Percentiles rank a stretch among this genome's conserved stretches.
phyloP scores from a whole-genome alignment of 2,888 invertebrate genomes.

The Cantharis rustica region DNA sequence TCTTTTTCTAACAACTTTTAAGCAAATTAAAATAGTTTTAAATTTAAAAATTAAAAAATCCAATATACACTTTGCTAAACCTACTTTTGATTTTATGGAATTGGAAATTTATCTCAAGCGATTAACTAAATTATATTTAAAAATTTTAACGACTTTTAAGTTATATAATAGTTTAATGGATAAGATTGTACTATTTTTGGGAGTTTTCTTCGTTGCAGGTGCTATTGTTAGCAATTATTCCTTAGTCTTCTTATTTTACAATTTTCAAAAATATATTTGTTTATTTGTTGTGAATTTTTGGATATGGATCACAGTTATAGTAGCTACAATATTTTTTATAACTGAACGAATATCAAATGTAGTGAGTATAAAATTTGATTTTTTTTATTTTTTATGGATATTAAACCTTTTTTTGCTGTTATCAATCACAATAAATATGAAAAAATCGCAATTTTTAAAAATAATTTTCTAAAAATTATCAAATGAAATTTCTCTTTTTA shows the following conservation, averaged over 20 bases:
- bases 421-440: too few species aligned
- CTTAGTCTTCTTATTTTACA: not conserved
- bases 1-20: not conserved
- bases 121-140: not conserved
- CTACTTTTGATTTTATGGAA: too few species aligned
- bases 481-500: too few species aligned
- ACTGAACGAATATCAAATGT: not conserved
- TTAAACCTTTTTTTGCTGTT: too few species aligned
- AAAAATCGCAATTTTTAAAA: too few species aligned
- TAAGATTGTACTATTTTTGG: not conserved
- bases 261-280: not conserved
- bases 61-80: too few species aligned
- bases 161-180: not conserved
- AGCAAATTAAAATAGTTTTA: not conserved
- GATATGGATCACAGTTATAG: not conserved
- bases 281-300: not conserved
- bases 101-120: not conserved
- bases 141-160: not conserved
- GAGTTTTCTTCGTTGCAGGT: not conserved
- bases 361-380: not conserved
- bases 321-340: not conserved
- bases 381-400: too few species aligned
- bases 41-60: not conserved
- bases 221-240: not conserved
- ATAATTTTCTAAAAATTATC: too few species aligned